A percentile compares a stretch with the other conserved stretches of the same genome.
Evolutionary conservation across 2,888 invertebrate genomes (phyloP).

Genomic region (Willowsia nigromaculata): DNA sequence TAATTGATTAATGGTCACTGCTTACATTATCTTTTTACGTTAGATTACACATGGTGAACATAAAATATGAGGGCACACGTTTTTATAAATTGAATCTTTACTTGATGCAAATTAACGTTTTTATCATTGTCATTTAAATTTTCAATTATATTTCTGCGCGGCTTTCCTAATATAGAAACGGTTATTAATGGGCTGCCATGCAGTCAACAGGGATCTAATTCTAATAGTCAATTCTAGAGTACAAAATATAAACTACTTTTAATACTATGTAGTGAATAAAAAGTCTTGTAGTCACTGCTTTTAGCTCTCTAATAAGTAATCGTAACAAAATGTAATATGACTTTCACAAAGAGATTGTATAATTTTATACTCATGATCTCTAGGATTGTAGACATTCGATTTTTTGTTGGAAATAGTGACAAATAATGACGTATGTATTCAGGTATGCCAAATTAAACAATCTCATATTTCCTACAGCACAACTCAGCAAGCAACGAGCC

Average conservation of each 20-base stretch:
- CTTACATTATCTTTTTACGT: neutral
- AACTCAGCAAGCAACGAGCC: conserved; percentile 82
- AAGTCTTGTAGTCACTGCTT: neutral
- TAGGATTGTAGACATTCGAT: no score
- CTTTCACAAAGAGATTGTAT: no score
- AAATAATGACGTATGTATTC: no score
- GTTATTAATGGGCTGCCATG: neutral
- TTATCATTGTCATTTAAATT: neutral
- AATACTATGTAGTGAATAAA: no score
- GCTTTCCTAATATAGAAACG: neutral
- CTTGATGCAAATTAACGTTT: neutral
- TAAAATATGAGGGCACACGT: neutral
- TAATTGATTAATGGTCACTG: conserved; percentile 6
- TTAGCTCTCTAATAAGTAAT: no score
- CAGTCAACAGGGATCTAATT: neutral
- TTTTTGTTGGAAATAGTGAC: no score
- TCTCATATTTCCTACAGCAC: no score
- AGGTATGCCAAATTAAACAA: no score
- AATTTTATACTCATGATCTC: no score
- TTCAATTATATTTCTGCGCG: neutral
- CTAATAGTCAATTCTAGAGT: no score
- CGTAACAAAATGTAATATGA: no score
- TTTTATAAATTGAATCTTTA: neutral
- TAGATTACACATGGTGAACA: neutral
- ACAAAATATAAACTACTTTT: no score